These are phyloP conservation scores for Prostheceraeus crozeri DNA, from an alignment of 2,888 invertebrate genomes.

Conservation along the genomic window DNA sequence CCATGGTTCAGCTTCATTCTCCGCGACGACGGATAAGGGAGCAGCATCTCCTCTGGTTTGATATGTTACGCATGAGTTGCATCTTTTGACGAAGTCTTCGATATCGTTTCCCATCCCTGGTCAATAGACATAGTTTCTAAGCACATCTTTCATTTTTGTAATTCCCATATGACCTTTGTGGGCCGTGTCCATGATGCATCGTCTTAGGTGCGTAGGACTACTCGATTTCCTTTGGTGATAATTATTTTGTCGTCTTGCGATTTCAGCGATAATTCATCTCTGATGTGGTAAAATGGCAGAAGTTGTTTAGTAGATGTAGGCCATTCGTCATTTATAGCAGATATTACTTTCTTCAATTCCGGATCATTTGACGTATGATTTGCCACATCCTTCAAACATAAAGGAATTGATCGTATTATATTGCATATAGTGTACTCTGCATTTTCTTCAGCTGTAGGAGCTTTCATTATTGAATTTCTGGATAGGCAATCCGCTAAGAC, in stretches of 20 bases:
- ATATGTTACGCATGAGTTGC: not conserved
- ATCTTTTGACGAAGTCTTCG: slow-evolving; percentile 5
- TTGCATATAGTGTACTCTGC: slow-evolving; percentile 7
- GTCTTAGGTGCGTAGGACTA: too few species aligned
- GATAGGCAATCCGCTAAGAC: slow-evolving; percentile 7
- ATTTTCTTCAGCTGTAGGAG: not conserved
- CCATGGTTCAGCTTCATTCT: slow-evolving; percentile 9
- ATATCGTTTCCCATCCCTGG: not conserved
- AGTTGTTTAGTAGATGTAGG: too few species aligned
- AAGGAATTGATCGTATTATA: not conserved
- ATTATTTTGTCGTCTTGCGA: too few species aligned
- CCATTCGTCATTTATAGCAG: slow-evolving; percentile 10
- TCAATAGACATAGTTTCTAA: not conserved
- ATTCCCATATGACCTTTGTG: slow-evolving; percentile 10
- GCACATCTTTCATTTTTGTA: slow-evolving; percentile 6
- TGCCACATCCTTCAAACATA: not conserved
- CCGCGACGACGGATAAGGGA: not conserved
- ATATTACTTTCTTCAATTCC: not conserved
- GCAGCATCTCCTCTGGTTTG: slow-evolving; percentile 3
- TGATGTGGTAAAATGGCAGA: too few species aligned
- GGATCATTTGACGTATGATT: not conserved
- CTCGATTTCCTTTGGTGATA: too few species aligned
- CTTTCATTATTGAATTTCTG: slow-evolving; percentile 1
- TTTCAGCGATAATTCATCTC: too few species aligned
- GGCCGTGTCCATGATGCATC: too few species aligned